Evolutionary conservation across 2,888 invertebrate species (phyloP), one percentile per base, ranked within the genome.

Genomic region (Scaptodrosophila latifasciaeformis): DNA sequence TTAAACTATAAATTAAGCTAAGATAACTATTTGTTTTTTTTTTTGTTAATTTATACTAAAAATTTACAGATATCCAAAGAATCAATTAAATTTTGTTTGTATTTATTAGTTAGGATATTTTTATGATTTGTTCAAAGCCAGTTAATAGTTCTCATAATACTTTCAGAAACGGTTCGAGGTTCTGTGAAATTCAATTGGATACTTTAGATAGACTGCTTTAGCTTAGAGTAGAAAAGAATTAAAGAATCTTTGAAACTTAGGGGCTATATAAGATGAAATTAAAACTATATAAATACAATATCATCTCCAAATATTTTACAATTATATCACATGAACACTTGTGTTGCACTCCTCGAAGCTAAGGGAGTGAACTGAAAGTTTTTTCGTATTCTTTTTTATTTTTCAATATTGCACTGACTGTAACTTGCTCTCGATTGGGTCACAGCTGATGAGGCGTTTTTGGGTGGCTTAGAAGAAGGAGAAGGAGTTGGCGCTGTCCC

Each of bases 251-350:
- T 24, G 24, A 24, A 24, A 24, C 24, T 24, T 24, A 35, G n/a
- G 30, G 10, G 2, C 4, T 34, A 34, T 6, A 17, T 17, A 17
- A 37, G 5, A 37, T 13, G 6, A 37, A 37, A 1, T 37, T 15
- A 10, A 37, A 6, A n/a, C 6, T 37, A 2, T 13, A 34, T 34
- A 34, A 34, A 34, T 34, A 34, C 1, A 12, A 7, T 34, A 34
- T 6, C 13, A 6, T 37, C n/a, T n/a, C n/a, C n/a, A n/a, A n/a
- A n/a, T 70, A 49, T 48, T 48, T 77, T 79, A 80, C 70, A 81
- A 69, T 82, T 82, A 77, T 81, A 81, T 81, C 80, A 81, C 80
- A 81, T 82, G 78, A 80, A 78, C 66, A 82, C 66, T 59, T 71
- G 80, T 74, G 72, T 80, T 63, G 54, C 68, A 59, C 51, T 50